Evolutionary conservation across 2,888 invertebrate genomes (phyloP).

Genomic region (Diachrysia chrysitis): DNA sequence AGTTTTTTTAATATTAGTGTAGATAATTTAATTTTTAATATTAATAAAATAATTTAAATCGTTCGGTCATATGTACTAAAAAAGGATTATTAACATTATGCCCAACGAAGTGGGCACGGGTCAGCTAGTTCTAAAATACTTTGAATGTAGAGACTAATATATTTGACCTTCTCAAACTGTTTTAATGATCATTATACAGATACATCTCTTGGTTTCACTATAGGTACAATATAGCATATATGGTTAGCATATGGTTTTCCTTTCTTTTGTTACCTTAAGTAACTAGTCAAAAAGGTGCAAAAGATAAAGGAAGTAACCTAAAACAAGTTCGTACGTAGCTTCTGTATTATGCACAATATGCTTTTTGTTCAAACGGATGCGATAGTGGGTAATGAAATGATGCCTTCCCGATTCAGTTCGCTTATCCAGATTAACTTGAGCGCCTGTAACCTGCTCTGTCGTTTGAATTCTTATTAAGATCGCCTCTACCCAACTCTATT

Average conservation of each 20-base stretch:
- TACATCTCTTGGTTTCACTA: background rate
- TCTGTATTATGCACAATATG: conserved; percentile 61
- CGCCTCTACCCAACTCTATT: conserved; percentile 59
- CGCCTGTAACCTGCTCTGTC: conserved; percentile 77
- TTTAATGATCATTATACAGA: no score
- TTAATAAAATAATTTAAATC: no score
- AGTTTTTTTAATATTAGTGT: no score
- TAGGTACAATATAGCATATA: background rate
- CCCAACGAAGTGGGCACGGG: no score
- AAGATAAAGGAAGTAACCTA: conserved; percentile 42
- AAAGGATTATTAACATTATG: no score
- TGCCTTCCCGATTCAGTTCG: conserved; percentile 72
- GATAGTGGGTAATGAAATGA: conserved; percentile 78
- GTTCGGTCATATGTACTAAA: no score
- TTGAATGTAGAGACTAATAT: no score
- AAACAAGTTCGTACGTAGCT: conserved; percentile 45
- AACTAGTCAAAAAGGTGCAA: conserved; percentile 29
- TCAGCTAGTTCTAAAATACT: no score
- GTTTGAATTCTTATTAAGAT: conserved; percentile 76
- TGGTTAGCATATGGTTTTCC: background rate
- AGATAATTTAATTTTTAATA: no score
- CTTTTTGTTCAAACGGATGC: conserved; percentile 74
- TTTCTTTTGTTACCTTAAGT: background rate
- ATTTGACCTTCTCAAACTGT: no score
- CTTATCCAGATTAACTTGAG: conserved; percentile 78